Conservation (phyloP, 2,888 invertebrate genomes). For the Pristionchus maxplancki region DNA sequence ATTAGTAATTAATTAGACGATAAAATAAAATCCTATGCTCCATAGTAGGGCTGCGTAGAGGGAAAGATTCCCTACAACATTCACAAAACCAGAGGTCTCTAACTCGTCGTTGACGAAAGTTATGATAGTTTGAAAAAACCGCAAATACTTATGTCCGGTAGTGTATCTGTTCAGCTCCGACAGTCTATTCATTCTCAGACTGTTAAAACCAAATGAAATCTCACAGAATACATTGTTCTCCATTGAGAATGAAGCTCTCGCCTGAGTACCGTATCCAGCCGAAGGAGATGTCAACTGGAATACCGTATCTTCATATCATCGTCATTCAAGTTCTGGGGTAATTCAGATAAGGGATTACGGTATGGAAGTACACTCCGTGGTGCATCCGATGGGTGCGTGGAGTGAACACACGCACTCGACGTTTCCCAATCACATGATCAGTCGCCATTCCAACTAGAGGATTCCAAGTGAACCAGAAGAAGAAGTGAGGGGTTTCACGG, state of each 20-base stretch:
- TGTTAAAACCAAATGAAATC: no score
- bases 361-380: slow-evolving; percentile 15
- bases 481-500: neutral
- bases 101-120: no score
- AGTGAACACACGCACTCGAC: neutral
- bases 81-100: no score
- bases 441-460: slow-evolving; percentile 4
- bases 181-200: neutral
- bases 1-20: no score
- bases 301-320: neutral
- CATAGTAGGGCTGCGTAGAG: no score
- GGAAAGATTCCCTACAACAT: no score
- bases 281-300: slow-evolving; percentile 46
- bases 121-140: no score
- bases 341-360: neutral
- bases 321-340: no score
- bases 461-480: neutral
- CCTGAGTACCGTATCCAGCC: neutral
- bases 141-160: no score
- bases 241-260: slow-evolving; percentile 37
- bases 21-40: no score
- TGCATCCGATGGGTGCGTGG: neutral
- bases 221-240: slow-evolving; percentile 34
- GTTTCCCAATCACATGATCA: slow-evolving; percentile 11
- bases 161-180: neutral